A percentile compares a stretch with the other conserved stretches of the same genome.
phyloP scores from a whole-genome alignment of 2,797 vertebrate genomes.

The Delichon dasypus region DNA sequence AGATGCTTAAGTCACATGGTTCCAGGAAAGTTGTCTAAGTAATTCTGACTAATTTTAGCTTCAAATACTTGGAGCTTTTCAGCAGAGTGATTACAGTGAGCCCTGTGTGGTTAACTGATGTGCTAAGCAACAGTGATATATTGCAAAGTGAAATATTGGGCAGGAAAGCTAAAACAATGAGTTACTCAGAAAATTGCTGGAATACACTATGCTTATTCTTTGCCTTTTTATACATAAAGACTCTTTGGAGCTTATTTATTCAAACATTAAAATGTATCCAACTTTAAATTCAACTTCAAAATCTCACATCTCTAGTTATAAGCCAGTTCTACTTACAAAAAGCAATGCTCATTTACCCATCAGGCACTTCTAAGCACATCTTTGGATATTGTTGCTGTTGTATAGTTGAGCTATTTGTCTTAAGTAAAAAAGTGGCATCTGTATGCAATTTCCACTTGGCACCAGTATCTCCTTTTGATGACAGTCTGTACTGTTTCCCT shows the following conservation, averaged over 20 bases:
- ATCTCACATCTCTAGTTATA: conserved; percentile 14
- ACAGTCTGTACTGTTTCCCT: conserved; percentile 72
- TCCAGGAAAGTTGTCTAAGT: background rate
- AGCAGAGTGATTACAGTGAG: background rate
- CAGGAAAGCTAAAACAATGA: background rate
- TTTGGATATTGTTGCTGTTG: conserved; percentile 60
- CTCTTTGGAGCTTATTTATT: background rate
- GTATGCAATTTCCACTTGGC: conserved; percentile 80
- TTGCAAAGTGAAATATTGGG: background rate
- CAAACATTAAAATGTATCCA: background rate
- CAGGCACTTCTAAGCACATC: conserved; percentile 75
- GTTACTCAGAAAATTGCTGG: conserved; percentile 16
- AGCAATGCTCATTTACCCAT: conserved; percentile 54
- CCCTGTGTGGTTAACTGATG: background rate
- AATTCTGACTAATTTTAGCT: conserved; percentile 28
- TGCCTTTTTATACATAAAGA: background rate
- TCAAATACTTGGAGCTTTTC: conserved; percentile 19
- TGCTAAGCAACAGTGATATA: background rate
- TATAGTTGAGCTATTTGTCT: conserved; percentile 74
- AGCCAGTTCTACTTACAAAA: background rate
- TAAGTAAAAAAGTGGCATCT: conserved; percentile 75
- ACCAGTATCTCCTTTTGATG: conserved; percentile 75
- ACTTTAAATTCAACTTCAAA: background rate
- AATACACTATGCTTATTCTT: background rate
- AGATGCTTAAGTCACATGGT: background rate